Base-by-base conservation (phyloP, 2,113 vertebrate species). In the Aleadryas rufinucha region DNA sequence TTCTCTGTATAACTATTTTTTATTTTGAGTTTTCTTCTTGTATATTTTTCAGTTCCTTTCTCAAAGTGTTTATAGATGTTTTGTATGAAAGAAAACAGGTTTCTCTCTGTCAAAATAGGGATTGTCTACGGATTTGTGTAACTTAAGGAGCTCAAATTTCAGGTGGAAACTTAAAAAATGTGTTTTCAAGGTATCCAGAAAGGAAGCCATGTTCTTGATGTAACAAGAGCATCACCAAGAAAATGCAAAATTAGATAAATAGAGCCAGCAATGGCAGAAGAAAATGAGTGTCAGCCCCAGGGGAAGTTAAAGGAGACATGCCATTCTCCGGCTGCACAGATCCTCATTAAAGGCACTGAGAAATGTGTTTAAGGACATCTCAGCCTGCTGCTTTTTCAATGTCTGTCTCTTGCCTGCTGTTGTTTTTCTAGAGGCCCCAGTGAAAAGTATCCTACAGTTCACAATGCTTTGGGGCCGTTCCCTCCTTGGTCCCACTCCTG, bases 301-400 rank as follows among this genome's bases (percentile, higher is more conserved):
- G 87, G 86, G 93, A 87, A 91, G 71, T 90, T 44, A 75, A 81
- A 74, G 63, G 45, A 84, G 64, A 61, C 1, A 2, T 74, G 52
- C 41, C 87, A 75, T 33, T 60, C 90, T 90, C 52, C 60, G 63
- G 47, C 75, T 70, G 60, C 75, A 70, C 90, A 74, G 59, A 44
- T 42, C 68, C 83, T 89, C 93, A 56, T 87, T 92, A 91, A 87
- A 78, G 77, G 53, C 84, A 31, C 60, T 71, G 85, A 95, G 59
- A 93, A 92, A 93, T 59, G 54, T 13, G 0, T 71, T 89, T 89
- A 81, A 95, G 84, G 76, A 71, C 53, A 6, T 39, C 26, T 96
- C 91, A 66, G 24, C 41, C 61, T 95, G 69, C 66, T 80, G 31
- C 47, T 72, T 28, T 84, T 77, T 42, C 89, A 39, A 0, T 19